phyloP scores from a whole-genome alignment of 2,113 vertebrate species.

The Austrofundulus limnaeus region DNA sequence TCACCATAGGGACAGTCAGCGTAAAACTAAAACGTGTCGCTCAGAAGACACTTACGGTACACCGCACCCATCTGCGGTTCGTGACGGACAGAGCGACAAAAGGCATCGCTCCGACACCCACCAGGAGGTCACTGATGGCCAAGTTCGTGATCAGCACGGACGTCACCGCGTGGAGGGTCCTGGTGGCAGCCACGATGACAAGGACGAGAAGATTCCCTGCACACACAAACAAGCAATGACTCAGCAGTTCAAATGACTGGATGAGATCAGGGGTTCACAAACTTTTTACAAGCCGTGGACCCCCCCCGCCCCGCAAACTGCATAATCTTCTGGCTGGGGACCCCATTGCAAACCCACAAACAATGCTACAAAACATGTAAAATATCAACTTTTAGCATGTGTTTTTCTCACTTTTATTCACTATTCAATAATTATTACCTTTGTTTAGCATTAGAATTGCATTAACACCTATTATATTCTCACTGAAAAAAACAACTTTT shows the following conservation, averaged over 20 bases:
- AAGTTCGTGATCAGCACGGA: conserved; percentile 84
- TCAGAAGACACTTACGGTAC: conserved; percentile 64
- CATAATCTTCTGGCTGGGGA: too few species aligned
- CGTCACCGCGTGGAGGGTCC: conserved; percentile 79
- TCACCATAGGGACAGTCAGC: conserved; percentile 7
- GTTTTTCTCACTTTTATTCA: too few species aligned
- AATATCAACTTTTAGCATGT: too few species aligned
- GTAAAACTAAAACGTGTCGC: neutral
- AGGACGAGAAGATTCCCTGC: conserved; percentile 83
- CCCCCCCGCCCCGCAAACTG: too few species aligned
- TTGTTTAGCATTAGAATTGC: too few species aligned
- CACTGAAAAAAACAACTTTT: too few species aligned
- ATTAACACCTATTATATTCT: too few species aligned
- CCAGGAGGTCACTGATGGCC: conserved; percentile 83
- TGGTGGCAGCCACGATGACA: conserved; percentile 79
- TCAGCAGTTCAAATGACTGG: conserved; percentile 3
- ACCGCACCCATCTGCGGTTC: conserved; percentile 75
- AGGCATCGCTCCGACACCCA: conserved; percentile 83
- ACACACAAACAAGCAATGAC: conserved; percentile 11
- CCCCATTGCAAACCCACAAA: too few species aligned
- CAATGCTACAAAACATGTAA: too few species aligned
- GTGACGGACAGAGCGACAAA: conserved; percentile 81
- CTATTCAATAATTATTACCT: too few species aligned
- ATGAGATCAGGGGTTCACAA: too few species aligned
- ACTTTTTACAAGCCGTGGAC: too few species aligned